Evolutionary conservation across 1,140 invertebrate genomes (phyloP).

Genomic region (Drosophila willistoni): DNA sequence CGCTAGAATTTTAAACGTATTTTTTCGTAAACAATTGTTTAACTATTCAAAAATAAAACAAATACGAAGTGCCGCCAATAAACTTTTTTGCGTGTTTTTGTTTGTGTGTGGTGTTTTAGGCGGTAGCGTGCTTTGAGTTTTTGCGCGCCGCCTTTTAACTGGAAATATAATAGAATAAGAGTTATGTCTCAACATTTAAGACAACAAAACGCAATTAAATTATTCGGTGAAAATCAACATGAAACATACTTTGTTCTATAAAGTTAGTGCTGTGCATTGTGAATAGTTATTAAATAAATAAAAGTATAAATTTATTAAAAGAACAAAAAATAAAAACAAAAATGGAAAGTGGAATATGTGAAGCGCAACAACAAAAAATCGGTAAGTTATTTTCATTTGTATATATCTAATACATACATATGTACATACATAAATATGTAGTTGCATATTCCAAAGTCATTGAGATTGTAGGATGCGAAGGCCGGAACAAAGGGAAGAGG

Average conservation of each 20-base stretch:
- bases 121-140: conserved; percentile 30
- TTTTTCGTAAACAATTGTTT: conserved; percentile 19
- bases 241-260: neutral
- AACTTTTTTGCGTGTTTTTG: conserved; percentile 14
- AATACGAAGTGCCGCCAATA: conserved; percentile 26
- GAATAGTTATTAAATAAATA: too few species aligned
- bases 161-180: conserved; percentile 32
- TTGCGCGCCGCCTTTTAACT: conserved; percentile 71
- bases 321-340: too few species aligned
- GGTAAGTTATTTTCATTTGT: too few species aligned
- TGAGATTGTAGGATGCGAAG: conserved; percentile 51
- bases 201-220: conserved; percentile 48
- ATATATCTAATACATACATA: too few species aligned
- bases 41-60: conserved; percentile 34
- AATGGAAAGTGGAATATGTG: too few species aligned
- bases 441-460: conserved; percentile 31
- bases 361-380: too few species aligned
- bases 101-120: conserved; percentile 19
- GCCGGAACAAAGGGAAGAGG: neutral
- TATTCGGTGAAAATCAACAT: conserved; percentile 11
- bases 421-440: conserved; percentile 26
- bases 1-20: conserved; percentile 19
- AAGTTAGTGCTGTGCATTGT: neutral
- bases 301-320: too few species aligned
- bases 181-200: conserved; percentile 1